phyloP scores from a whole-genome alignment of 35 echinoderm and acorn worm genomes.

The Strongylocentrotus purpuratus region DNA sequence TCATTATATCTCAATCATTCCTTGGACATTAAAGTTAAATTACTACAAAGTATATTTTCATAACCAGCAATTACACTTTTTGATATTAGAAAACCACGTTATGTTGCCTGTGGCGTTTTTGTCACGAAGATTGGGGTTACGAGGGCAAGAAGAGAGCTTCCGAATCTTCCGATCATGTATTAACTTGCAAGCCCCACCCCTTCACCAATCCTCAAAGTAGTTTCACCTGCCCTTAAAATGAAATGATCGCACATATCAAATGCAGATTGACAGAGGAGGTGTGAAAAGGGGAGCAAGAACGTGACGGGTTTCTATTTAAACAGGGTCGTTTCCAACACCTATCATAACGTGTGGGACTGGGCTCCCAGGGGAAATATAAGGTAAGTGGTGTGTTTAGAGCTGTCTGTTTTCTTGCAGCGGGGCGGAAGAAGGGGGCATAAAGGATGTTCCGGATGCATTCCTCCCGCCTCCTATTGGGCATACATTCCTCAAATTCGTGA shows the following conservation, averaged over 20 bases:
- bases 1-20: too few relatives aligned
- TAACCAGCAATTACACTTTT: not conserved
- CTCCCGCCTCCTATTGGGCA: not conserved
- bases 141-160: not conserved
- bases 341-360: not conserved
- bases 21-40: not conserved
- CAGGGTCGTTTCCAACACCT: not conserved
- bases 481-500: not conserved
- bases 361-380: not conserved
- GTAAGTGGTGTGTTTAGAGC: not conserved
- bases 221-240: constrained; percentile 28
- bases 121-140: not conserved
- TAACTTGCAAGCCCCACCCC: not conserved
- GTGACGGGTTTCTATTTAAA: not conserved
- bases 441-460: not conserved
- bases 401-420: not conserved
- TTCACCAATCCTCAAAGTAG: not conserved
- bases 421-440: not conserved
- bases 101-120: not conserved
- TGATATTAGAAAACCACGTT: not conserved
- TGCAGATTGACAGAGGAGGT: not conserved
- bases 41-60: not conserved
- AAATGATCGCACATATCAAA: constrained; percentile 23
- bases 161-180: not conserved
- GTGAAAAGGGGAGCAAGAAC: not conserved